Base-by-base conservation (phyloP, 1,140 invertebrate genomes). In the Drosophila aff. region DNA sequence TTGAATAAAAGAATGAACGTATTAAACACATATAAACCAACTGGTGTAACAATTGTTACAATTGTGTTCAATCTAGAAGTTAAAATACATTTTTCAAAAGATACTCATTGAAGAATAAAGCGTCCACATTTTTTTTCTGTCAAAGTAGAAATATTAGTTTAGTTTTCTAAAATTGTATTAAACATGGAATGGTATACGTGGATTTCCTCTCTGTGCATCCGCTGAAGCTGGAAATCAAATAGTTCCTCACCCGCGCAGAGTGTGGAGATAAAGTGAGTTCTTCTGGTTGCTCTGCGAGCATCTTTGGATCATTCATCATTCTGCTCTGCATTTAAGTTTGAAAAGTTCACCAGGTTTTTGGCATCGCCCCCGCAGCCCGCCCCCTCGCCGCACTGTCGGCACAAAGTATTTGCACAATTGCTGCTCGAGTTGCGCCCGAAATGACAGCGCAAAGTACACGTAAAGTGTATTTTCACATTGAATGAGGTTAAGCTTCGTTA, bases 401-500 rank as follows among this genome's bases (percentile, higher is more conserved):
- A 47, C 55, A 90, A 90, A 89, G 85, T 89, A 89, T 89, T 89
- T 89, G 85, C 86, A 90, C 85, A 90, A 90, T 90, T 90, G 85
- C 85, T 90, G 85, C 85, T 90, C 79, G 82, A 90, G 78, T 72
- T 90, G 85, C 67, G 72, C 76, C 82, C 85, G 78, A 90, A 90
- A 90, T 90, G 85, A 90, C 85, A 90, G 85, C 85, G 85, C 82
- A 90, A 90, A 90, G 81, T 90, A 83, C 81, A 89, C 73, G 77
- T 89, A 84, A 87, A 87, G 84, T 90, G 85, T 87, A 82, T 90
- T 87, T 85, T 91, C 73, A 60, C 85, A 90, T 91, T 90, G 86
- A 90, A 90, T 89, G 81, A 90, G 85, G 81, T 90, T 90, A 90
- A 90, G 85, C 85, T 90, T 90, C 85, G 85, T 90, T 90, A 90